Percentiles rank a stretch among this genome's conserved stretches.
Conservation (phyloP, 1,140 invertebrate species). For the Venustaconcha ellipsiformis region DNA sequence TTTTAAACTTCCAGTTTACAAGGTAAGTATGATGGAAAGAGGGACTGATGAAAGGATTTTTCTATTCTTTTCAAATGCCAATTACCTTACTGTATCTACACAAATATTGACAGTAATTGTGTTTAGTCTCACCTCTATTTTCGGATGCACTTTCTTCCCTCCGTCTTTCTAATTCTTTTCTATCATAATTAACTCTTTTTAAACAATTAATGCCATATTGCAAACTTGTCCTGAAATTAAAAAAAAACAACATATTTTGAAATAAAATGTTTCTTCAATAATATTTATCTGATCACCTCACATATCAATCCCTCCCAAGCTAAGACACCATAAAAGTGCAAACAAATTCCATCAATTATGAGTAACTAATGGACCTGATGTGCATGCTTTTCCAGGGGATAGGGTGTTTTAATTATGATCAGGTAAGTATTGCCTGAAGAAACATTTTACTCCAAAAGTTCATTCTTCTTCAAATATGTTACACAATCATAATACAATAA, state of each 20-base stretch:
- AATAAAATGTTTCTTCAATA: too few species aligned
- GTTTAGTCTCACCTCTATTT: slow-evolving; percentile 72
- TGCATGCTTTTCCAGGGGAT: not conserved
- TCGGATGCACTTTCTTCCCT: slow-evolving; percentile 85
- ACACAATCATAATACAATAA: too few species aligned
- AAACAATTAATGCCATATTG: slow-evolving; percentile 99
- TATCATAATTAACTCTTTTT: slow-evolving; percentile 98
- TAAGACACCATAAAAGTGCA: too few species aligned
- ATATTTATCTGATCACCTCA: too few species aligned
- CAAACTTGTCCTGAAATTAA: slow-evolving; percentile 87
- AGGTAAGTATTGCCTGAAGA: not conserved
- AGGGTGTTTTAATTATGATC: not conserved
- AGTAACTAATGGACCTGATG: not conserved
- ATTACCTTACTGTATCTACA: not conserved
- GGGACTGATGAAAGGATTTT: too few species aligned
- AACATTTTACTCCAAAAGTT: too few species aligned
- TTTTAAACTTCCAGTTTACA: too few species aligned
- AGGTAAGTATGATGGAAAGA: too few species aligned
- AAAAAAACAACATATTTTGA: slow-evolving; percentile 13
- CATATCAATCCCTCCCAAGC: not conserved
- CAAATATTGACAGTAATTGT: not conserved
- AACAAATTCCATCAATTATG: too few species aligned
- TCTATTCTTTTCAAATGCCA: not conserved
- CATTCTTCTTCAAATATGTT: too few species aligned
- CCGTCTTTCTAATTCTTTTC: slow-evolving; percentile 91